These are phyloP conservation scores for Andrena marginata DNA, from an alignment of 2,888 invertebrate genomes.

Conservation along the genomic window DNA sequence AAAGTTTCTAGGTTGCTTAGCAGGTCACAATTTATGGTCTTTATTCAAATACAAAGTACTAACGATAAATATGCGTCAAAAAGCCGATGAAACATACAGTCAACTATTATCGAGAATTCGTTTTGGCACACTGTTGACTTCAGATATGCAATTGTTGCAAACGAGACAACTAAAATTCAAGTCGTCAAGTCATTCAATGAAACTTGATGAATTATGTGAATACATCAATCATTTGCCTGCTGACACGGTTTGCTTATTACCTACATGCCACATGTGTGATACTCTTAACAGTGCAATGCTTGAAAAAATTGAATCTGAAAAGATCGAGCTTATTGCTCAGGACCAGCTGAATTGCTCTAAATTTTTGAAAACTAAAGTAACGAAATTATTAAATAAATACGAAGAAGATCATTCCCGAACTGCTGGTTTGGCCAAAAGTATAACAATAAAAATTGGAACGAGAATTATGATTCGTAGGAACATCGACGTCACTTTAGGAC, in stretches of 20 bases:
- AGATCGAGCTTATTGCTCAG: not conserved
- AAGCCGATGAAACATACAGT: not conserved
- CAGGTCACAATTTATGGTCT: not conserved
- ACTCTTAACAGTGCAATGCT: not conserved
- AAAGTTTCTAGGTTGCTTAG: not conserved
- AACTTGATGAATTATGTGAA: not conserved
- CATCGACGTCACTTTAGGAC: not conserved
- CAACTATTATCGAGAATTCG: not conserved
- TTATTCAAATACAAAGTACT: not conserved
- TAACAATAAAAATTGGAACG: too few relatives aligned
- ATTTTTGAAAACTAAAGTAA: not conserved
- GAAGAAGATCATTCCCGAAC: not conserved
- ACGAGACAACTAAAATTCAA: not conserved
- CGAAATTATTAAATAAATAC: not conserved
- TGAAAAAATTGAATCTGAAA: not conserved
- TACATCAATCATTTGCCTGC: not conserved
- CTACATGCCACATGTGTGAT: not conserved
- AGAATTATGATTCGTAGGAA: too few relatives aligned
- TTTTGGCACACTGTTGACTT: not conserved
- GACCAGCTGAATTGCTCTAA: not conserved
- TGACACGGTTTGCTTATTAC: not conserved
- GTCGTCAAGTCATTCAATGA: not conserved
- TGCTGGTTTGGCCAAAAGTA: too few relatives aligned
- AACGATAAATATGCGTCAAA: not conserved
- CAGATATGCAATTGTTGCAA: not conserved